Percentiles rank a stretch among this genome's conserved stretches.
These are phyloP conservation scores for Zygaena filipendulae DNA, from an alignment of 2,888 invertebrate genomes.

Conservation along the genomic window DNA sequence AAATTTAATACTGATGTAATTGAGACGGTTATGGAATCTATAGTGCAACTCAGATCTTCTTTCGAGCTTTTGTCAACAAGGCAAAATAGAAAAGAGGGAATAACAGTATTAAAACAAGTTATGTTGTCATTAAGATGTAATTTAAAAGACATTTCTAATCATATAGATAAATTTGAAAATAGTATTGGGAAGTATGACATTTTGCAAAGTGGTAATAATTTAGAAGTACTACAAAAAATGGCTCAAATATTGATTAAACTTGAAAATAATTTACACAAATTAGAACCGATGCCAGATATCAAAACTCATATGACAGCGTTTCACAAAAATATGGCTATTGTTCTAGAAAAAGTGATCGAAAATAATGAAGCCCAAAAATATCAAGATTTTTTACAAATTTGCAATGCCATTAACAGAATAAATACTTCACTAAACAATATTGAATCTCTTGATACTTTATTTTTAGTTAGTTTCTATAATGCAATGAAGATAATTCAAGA, in stretches of 20 bases:
- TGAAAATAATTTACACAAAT: slow-evolving; percentile 42
- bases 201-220: slow-evolving; percentile 50
- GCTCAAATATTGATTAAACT: slow-evolving; percentile 51
- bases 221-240: slow-evolving; percentile 52
- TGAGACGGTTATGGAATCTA: slow-evolving; percentile 71
- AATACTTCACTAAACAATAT: slow-evolving; percentile 38
- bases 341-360: slow-evolving; percentile 68
- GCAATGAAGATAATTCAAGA: slow-evolving; percentile 41
- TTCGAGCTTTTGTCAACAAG: slow-evolving; percentile 56
- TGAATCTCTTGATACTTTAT: slow-evolving; percentile 30
- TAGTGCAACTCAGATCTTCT: slow-evolving; percentile 71
- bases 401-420: slow-evolving; percentile 42
- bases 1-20: slow-evolving; percentile 70
- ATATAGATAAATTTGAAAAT: slow-evolving; percentile 34
- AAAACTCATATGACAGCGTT: slow-evolving; percentile 38
- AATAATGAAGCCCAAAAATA: slow-evolving; percentile 51
- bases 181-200: slow-evolving; percentile 45
- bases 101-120: slow-evolving; percentile 33
- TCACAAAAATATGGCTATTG: slow-evolving; percentile 63
- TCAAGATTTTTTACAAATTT: slow-evolving; percentile 43
- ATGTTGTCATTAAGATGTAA: slow-evolving; percentile 39
- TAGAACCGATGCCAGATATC: slow-evolving; percentile 33
- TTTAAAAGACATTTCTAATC: slow-evolving; percentile 37
- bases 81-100: slow-evolving; percentile 28
- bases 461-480: slow-evolving; percentile 41